Conservation (phyloP, 37 sponge, comb jelly and placozoan species). For the Bolinopsis microptera region DNA sequence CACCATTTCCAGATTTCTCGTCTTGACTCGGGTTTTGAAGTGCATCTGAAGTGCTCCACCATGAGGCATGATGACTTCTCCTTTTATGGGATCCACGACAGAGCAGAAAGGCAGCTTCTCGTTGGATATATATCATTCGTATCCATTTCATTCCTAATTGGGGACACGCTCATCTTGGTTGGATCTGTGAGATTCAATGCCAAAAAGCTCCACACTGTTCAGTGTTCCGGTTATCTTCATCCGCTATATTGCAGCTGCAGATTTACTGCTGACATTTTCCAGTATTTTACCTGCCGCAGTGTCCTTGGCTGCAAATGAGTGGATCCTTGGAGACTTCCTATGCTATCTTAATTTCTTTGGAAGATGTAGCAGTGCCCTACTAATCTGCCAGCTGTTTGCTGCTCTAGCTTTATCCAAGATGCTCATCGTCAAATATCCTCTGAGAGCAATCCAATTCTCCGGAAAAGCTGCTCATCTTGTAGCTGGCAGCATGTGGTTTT, state of each 20-base stretch:
- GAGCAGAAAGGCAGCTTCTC: background rate
- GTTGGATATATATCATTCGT: background rate
- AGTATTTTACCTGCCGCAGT: background rate
- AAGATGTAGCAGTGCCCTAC: background rate
- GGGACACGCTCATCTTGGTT: background rate
- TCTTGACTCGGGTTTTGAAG: no score
- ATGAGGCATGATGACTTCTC: background rate
- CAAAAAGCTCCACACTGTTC: background rate
- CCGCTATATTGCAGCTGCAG: background rate
- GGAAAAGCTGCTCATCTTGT: background rate
- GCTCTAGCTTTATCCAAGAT: background rate
- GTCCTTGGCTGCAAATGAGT: background rate
- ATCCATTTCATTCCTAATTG: background rate
- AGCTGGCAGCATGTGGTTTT: background rate
- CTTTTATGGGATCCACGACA: background rate
- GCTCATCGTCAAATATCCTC: background rate
- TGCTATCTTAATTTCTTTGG: background rate
- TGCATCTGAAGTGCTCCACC: no score
- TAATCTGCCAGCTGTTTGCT: background rate
- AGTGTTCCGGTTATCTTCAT: background rate
- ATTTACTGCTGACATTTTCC: background rate
- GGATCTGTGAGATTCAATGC: background rate
- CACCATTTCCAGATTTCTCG: no score
- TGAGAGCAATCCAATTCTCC: background rate
- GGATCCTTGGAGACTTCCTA: background rate